Base-by-base conservation (phyloP, 2,888 invertebrate genomes). In the Liopterus haemorrhoidalis region DNA sequence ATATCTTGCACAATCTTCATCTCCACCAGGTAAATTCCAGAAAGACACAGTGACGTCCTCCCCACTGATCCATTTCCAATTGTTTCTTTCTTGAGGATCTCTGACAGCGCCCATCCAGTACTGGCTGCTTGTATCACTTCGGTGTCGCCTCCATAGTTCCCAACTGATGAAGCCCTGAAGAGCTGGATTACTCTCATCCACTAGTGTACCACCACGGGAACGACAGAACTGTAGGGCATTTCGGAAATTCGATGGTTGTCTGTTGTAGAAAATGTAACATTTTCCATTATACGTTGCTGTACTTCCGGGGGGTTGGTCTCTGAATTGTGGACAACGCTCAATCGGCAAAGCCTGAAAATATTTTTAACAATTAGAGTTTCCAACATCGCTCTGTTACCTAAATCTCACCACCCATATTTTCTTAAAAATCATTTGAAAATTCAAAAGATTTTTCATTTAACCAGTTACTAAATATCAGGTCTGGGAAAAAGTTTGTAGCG, bases 21-120 rank as follows among this genome's bases (percentile, higher is more conserved):
- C 78, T 0, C 85, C 85, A 0, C 85, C 85, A 0, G 89, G 89
- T 31, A 85, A 73, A 68, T 89, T 91, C 93, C 92, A 93, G 70
- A 93, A 93, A 0, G 91, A 90, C 0, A 92, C 85, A 0, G 86
- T 82, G 28, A 93, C 83, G 64, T 91, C 89, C 46, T 86, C 85
- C 0, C 91, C 91, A 58, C 79, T 86, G 33, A 90, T 77, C 92
- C 92, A 93, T 61, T 87, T 85, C 93, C 93, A 93, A 57, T 82
- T 82, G 47, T 75, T 77, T 4, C 78, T 71, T 61, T 88, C 83
- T 53, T 80, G 76, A 3, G 81, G 79, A 63, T 92, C 91, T n/a
- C 91, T 74, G 5, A 89, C 79, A 0, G 90, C 90, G 0, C 92
- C 93, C 84, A 93, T 85, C 93, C 93, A 93, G 66, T 93, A 93